Base-by-base conservation (phyloP, 2,797 vertebrate genomes). In the Myiothlypis coronata region DNA sequence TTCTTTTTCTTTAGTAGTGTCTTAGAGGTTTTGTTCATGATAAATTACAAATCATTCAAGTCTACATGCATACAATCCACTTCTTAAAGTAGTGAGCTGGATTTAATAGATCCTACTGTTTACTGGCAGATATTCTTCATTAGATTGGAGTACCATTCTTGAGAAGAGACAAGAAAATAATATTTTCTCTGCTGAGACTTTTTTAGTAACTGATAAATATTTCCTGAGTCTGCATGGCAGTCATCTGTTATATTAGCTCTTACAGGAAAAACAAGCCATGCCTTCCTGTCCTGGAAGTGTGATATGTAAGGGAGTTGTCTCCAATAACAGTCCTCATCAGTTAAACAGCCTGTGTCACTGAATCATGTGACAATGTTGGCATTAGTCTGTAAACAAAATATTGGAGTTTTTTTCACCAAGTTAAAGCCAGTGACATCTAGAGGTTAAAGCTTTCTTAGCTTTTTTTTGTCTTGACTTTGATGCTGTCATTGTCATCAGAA, bases 131-230 rank as follows among this genome's bases (percentile, higher is more conserved):
- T 83, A n/a, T 13, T 91, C 15, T 64, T 71, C 18, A 16, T 81
- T 65, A 75, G 32, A n/a, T 74, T 71, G 77, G 53, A 28, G 6
- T 60, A 26, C 12, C 3, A 8, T 75, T 72, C n/a, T 68, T 71
- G 27, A 57, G 69, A 61, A 78, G 44, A 78, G 53, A 81, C 50
- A 75, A 70, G 55, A 83, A 81, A 65, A 37, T 57, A 53, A 2
- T 64, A 28, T 82, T 93, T 91, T 71, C 30, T 9, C 15, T 74
- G 9, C 32, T 82, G 75, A 87, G 37, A 57, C 30, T 35, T 80
- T 87, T 86, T 88, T 83, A 87, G 74, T 79, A 89, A 64, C 83
- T 63, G n/a, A 76, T 80, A 72, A 86, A 55, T 84, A 76, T 78
- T 83, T 90, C 55, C 72, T n/a, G 67, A 90, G 18, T 75, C 70